These are phyloP conservation scores for Bellardia pandia DNA, from an alignment of 2,888 invertebrate genomes.

Conservation along the genomic window DNA sequence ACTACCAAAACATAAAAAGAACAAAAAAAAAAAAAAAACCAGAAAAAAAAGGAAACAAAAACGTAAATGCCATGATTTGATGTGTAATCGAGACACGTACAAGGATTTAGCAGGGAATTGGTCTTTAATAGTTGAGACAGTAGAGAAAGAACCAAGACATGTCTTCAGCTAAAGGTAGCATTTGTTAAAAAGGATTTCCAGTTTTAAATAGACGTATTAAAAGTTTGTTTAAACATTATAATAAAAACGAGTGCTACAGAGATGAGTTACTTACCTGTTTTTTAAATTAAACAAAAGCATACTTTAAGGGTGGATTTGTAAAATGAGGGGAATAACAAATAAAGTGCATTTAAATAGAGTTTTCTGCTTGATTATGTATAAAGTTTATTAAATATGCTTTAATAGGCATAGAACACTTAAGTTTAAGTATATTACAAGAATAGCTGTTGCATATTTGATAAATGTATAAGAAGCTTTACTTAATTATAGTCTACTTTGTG, in stretches of 20 bases:
- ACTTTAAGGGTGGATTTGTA: neutral
- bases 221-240: constrained; percentile 31
- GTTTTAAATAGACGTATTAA: constrained; percentile 12
- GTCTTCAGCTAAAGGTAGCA: constrained; percentile 11
- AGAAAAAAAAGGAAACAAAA: neutral
- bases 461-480: neutral
- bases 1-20: neutral
- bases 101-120: constrained; percentile 62
- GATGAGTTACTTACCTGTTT: neutral
- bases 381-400: neutral
- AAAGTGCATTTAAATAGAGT: neutral
- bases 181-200: constrained; percentile 33
- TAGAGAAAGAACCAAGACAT: neutral
- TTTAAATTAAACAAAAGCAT: neutral
- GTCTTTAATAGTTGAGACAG: constrained; percentile 55
- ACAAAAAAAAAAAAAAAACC: neutral
- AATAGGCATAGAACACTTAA: neutral
- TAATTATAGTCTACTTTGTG: neutral
- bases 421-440: neutral
- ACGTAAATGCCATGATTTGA: constrained; percentile 46
- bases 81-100: constrained; percentile 69
- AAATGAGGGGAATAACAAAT: neutral
- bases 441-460: neutral
- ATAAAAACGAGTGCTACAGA: neutral
- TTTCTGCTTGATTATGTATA: neutral